Base-by-base conservation (phyloP, 1,140 invertebrate species). In the Temnothorax longispinosus region DNA sequence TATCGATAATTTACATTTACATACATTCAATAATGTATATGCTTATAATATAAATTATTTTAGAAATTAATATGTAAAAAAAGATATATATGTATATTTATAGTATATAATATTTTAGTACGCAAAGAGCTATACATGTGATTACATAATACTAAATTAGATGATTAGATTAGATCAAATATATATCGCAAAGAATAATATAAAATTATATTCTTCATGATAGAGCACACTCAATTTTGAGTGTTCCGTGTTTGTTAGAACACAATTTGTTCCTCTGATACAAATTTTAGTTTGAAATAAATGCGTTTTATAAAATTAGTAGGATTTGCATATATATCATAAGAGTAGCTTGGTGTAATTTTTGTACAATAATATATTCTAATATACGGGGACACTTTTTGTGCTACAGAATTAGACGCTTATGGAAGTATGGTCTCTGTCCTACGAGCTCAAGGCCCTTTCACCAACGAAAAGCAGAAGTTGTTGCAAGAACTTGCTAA, bases 401-500 rank as follows among this genome's bases (percentile, higher is more conserved):
- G 10, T 69, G 44, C 69, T 75, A 35, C 93, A 98, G 98, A 99
- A 96, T 95, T 99, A 90, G 98, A 99, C 95, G 98, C 98, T 87
- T 99, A 99, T 96, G 97, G 98, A 90, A 97, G 97, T 93, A 96
- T 99, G 94, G 97, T 99, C 71, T 98, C 97, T 92, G 98, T 98
- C 87, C 97, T 99, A 94, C 96, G 98, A 95, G 98, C 98, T 92
- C 98, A 99, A 96, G 98, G 98, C 81, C 96, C 97, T 93, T 97
- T 99, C 56, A 98, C 96, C 91, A 97, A 97, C 92, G 97, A 97
- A 88, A 99, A 98, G 96, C 97, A 97, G 94, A 98, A 97, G 94
- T 95, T 99, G 86, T 96, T 99, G 62, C 97, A 97, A 93, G 98
- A 99, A 93, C 95, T 99, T 84, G 97, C 98, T 91, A 96, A 96